phyloP scores from a whole-genome alignment of 2,797 vertebrate genomes.

The Xenentodon cancila region DNA sequence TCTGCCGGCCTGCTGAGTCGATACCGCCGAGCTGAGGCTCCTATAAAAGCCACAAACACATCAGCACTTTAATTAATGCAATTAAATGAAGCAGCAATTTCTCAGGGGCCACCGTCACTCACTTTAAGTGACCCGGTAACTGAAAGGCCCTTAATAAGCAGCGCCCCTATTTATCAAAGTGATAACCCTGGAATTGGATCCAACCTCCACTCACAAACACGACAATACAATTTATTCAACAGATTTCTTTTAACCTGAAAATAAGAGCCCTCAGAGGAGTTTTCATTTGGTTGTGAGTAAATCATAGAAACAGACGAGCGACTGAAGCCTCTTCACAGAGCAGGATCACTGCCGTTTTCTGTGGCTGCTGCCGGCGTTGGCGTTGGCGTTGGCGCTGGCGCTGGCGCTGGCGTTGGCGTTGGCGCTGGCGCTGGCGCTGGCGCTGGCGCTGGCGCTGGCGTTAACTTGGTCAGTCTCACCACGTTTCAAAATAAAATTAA shows the following conservation, averaged over 20 bases:
- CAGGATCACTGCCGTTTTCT: too few species aligned
- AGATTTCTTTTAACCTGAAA: background rate
- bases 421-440: too few species aligned
- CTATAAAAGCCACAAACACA: slow-evolving; percentile 60
- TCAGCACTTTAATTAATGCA: slow-evolving; percentile 67
- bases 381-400: too few species aligned
- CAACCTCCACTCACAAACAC: background rate
- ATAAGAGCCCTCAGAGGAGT: background rate
- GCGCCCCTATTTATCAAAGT: slow-evolving; percentile 16
- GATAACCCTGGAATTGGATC: background rate
- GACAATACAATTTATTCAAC: too few species aligned
- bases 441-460: too few species aligned
- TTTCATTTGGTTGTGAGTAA: too few species aligned
- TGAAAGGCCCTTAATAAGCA: slow-evolving; percentile 32
- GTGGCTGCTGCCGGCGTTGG: too few species aligned
- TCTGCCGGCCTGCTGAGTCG: slow-evolving; percentile 35
- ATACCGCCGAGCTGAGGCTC: slow-evolving; percentile 36
- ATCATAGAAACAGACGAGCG: too few species aligned
- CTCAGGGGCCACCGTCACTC: slow-evolving; percentile 44
- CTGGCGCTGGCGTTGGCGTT: too few species aligned
- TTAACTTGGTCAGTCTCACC: too few species aligned
- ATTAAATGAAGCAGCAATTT: slow-evolving; percentile 62
- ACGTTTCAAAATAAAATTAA: too few species aligned
- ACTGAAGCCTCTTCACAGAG: too few species aligned
- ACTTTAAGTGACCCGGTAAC: slow-evolving; percentile 30